These are phyloP conservation scores for Mycteria americana DNA, from an alignment of 2,797 vertebrate species.

Conservation along the genomic window DNA sequence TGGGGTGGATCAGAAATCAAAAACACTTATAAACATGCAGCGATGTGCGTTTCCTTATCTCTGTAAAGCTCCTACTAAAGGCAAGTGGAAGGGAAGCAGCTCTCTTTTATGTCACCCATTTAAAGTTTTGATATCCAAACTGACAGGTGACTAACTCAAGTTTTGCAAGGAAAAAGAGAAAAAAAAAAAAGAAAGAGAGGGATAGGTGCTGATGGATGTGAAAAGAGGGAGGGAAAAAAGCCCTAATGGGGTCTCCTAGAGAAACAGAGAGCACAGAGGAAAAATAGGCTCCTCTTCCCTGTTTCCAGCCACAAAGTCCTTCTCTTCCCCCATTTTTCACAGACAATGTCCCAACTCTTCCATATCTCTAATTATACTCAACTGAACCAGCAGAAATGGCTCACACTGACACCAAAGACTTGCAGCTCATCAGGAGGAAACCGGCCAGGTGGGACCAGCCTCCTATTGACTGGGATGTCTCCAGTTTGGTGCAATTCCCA, in stretches of 20 bases:
- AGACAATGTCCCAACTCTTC: not conserved
- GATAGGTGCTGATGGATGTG: not conserved
- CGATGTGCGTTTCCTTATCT: not conserved
- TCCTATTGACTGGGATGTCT: rapidly evolving
- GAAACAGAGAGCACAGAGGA: not conserved
- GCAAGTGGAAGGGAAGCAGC: not conserved
- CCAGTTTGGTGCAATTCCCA: not conserved
- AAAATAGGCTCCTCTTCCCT: not conserved
- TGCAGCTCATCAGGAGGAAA: not conserved
- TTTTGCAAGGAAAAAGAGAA: not conserved
- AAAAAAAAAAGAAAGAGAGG: not conserved
- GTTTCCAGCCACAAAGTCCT: not conserved
- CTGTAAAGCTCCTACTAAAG: not conserved
- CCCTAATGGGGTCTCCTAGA: not conserved
- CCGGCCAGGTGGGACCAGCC: rapidly evolving
- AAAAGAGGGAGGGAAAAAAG: not conserved
- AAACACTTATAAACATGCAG: not conserved
- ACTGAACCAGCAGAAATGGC: not conserved
- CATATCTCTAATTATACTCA: not conserved
- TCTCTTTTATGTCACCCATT: not conserved
- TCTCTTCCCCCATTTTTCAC: not conserved
- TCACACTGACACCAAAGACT: not conserved
- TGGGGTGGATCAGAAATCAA: not conserved
- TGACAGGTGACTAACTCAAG: not conserved
- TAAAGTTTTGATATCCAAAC: not conserved